Evolutionary conservation across 23 tunicate genomes (phyloP), one percentile per base, ranked within the genome.

Genomic region (Clavelina lepadiformis): DNA sequence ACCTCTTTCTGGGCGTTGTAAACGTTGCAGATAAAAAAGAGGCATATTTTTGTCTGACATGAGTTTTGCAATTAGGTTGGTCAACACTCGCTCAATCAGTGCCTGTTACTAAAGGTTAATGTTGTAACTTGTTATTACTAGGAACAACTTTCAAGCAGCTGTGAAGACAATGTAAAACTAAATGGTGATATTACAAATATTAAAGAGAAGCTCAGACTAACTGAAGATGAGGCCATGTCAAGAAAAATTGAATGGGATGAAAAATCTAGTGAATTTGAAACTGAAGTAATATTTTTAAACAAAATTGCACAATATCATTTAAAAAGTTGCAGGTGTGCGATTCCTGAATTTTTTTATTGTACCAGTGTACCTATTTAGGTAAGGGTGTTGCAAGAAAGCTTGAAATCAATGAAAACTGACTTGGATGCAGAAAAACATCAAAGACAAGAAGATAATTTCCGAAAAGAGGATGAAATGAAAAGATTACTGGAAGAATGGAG

Each of bases 381-480:
- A n/a, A n/a, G n/a, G n/a, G n/a, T n/a, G n/a, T 18, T 5, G n/a
- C 19, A 67, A 67, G 66, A 24, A 23, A 23, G 35, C 8, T 3
- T 51, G 59, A 27, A 67, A 51, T 47, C 32, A 28, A 13, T 55
- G 7, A 56, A 69, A n/a, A 46, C 11, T 31, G 63, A 69, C 26
- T 31, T 55, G 30, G 26, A 69, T 8, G 18, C 22, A 56, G 63
- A 53, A 25, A 69, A 3, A 28, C 20, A 15, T 7, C 31, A 27
- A 19, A n/a, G 7, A 34, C 31, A 53, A 56, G 15, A 5, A 2
- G 46, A 34, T 8, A 11, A 32, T 37, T n/a, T 4, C 19, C 53
- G 54, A 18, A 30, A 34, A 34, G 23, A 54, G 35, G 63, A 69
- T 13, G 67, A 56, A 31, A 33, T 56, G 5, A 56, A 33, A 2